Base-by-base conservation (phyloP, 2,888 invertebrate genomes). In the Lepidocyrtoides sp. region DNA sequence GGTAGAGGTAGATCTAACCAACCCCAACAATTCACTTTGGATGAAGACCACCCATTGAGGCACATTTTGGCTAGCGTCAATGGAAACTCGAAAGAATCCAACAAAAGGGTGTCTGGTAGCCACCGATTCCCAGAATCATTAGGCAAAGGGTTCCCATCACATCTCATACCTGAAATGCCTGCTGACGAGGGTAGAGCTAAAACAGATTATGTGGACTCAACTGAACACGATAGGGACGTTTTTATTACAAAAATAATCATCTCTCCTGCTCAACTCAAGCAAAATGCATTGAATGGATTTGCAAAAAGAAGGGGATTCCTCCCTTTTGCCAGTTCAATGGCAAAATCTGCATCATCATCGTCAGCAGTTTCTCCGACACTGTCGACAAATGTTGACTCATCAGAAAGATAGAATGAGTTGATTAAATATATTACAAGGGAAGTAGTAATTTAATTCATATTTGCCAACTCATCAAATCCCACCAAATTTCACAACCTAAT, bases 231-330 rank as follows among this genome's bases (percentile, higher is more conserved):
- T 36, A 83, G 91, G 36, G 92, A 93, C 10, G 91, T 93, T 10
- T 92, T 93, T 66, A 92, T 93, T 41, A 93, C 93, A 23, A 93
- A 93, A 87, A 92, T 93, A 54, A 89, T 93, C 36, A 93, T 93
- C 12, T 90, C 93, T 14, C 91, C 92, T 23, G 82, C 82, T 36
- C 91, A 89, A 32, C 82, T 89, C 36, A 54, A 82, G 23, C 60
- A 89, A 17, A 89, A 20, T 57, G 29, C 36, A 10, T 72, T 89
- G 54, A 51, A 48, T 87, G 75, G 75, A 14, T 12, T 90, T 29
- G 32, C 36, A 0, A 32, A 20, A 23, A 60, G 51, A 77, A 54
- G 83, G 66, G 79, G 36, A 32, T 77, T 84, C 17, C 60, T 85
- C 14, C 63, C 83, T 0, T 75, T 83, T 36, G 26, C 44, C 29